Conservation (phyloP, 2,113 vertebrate species). For the Poeciliopsis retropinna region DNA sequence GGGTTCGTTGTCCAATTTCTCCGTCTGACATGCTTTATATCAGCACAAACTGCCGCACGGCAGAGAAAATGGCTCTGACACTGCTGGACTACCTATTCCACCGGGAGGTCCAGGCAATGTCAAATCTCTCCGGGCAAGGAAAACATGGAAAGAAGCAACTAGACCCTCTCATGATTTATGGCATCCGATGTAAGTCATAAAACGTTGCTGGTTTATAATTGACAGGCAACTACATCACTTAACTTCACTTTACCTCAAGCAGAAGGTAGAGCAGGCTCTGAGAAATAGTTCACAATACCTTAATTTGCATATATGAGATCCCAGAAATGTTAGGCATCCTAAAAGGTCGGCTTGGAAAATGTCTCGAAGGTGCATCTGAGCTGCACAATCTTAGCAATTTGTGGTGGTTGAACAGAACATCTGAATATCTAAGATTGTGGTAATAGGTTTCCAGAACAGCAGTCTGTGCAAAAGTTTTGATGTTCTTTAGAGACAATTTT, state of each 20-base stretch:
- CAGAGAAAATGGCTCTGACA: constrained; percentile 97
- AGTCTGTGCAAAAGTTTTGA: background rate
- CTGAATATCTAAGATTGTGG: background rate
- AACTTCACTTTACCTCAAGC: background rate
- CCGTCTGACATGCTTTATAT: constrained; percentile 95
- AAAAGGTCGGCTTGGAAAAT: background rate
- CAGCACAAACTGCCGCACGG: constrained; percentile 94
- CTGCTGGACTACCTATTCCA: constrained; percentile 97
- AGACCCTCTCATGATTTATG: constrained; percentile 98
- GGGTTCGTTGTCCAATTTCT: constrained; percentile 93
- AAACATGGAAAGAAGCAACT: constrained; percentile 98
- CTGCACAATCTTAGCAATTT: background rate
- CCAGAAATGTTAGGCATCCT: background rate
- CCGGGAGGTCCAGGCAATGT: constrained; percentile 95
- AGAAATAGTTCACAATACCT: background rate
- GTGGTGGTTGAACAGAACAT: constrained; percentile 8
- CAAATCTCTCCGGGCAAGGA: constrained; percentile 96
- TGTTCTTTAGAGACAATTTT: background rate
- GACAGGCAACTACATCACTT: constrained; percentile 8
- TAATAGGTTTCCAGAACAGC: background rate
- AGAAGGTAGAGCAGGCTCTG: background rate
- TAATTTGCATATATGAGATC: background rate
- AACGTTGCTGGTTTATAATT: background rate
- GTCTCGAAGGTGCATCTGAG: background rate
- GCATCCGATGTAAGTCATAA: constrained; percentile 92